Evolutionary conservation across 2,113 vertebrate species (phyloP), one percentile per base, ranked within the genome.

Genomic region (Clarias batrachus): DNA sequence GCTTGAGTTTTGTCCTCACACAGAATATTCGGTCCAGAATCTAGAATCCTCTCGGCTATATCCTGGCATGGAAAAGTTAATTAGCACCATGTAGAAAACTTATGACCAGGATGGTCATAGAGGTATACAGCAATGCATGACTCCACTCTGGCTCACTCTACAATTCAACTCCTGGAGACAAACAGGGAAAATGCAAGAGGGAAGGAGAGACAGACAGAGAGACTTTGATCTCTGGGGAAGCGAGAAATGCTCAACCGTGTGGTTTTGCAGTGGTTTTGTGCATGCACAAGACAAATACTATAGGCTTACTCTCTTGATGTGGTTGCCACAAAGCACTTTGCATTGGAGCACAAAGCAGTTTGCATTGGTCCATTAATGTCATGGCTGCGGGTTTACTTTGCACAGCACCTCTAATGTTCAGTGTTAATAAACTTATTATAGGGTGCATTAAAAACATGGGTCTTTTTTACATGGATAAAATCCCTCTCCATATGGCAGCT

Each of bases 261-360:
- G 73, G 86, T 27, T 76, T 76, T 83, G 27, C 41, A 63, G 27
- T 27, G 78, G 82, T 74, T 88, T 73, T 74, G 41, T 74, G 27
- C 54, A 10, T 17, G 33, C 60, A 48, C 30, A 27, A 2, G 41
- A 57, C 27, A 14, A 52, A 60, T 52, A 52, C 77, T 52, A 27
- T 59, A 73, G 87, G 21, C 70, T 85, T 76, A 11, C 23, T n/a
- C 30, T 65, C 66, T 81, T 88, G 66, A 68, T 82, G 68, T 74
- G 83, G 78, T 82, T 76, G 68, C 54, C 62, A 6, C 33, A 88
- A 76, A 82, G 66, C 52, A 85, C 60, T 79, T 57, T 54, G 23
- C 14, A 85, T 37, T 56, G 23, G 66, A 88, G 77, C 62, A 11
- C 33, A 88, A 76, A 82, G 66, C 60, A 85, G 52, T 78, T 57